Base-by-base conservation (phyloP, 2,888 invertebrate genomes). In the Cryptosula pallasiana region DNA sequence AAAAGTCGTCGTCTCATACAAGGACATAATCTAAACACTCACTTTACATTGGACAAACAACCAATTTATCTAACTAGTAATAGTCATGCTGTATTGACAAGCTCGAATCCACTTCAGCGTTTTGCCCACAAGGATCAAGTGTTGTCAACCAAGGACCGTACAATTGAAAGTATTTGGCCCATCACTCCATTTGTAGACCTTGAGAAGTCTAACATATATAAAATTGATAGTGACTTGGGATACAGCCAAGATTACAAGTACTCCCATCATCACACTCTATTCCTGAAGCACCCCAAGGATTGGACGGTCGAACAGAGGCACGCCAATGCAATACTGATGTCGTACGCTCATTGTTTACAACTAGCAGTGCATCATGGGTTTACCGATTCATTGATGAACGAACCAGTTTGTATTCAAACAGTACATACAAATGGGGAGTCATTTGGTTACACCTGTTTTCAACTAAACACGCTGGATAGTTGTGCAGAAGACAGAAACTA, bases 371-470 rank as follows among this genome's bases (percentile, higher is more conserved):
- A 89, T 77, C 63, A 90, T 90, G 87, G 88, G 69, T 83, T 89
- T 77, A 87, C 89, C 1, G 87, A 88, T 36, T 73, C 55, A 0
- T 75, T 36, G 3, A 36, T 81, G 23, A 80, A 81, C 16, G 76
- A 90, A 78, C 95, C 95, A 2, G 87, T 95, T 71, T 90, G 90
- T 57, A 86, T 94, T 1, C 95, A 95, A 82, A 90, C 91, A 80
- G 88, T 95, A 76, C 92, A 93, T 77, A 90, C 92, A 1, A 90
- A 94, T 81, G 91, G 93, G 0, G 87, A 89, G 76, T 85, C 87
- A 55, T 92, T 91, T 81, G 90, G 93, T 81, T 94, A 95, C 81
- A 90, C 91, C 1, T 88, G 93, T 25, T 89, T 92, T 73, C 94
- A 96, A 85, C 86, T 96, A 20, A 88, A 92, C 83, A 84, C 92